phyloP scores from a whole-genome alignment of 2,888 invertebrate species.

The Coecobrya sp. region DNA sequence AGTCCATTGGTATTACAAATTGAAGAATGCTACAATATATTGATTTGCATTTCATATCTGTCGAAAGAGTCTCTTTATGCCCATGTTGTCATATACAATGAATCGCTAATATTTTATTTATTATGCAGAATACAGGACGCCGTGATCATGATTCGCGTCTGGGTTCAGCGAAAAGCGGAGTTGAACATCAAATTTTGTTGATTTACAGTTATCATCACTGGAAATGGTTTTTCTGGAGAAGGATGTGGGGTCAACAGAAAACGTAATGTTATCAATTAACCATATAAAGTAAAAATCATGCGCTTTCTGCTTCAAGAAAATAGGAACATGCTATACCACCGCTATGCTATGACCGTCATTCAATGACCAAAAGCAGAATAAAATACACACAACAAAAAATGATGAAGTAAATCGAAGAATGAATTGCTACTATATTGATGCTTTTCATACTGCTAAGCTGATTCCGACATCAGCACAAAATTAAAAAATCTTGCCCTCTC shows the following conservation, averaged over 20 bases:
- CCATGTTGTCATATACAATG: background rate
- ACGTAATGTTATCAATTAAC: slow-evolving; percentile 58
- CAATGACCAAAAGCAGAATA: slow-evolving; percentile 18
- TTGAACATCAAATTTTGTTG: slow-evolving; percentile 28
- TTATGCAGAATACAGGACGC: slow-evolving; percentile 1
- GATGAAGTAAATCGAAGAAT: slow-evolving; percentile 34
- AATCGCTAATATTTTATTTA: background rate
- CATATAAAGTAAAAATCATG: slow-evolving; percentile 52
- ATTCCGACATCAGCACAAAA: background rate
- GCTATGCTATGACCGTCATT: background rate
- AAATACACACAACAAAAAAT: slow-evolving; percentile 50
- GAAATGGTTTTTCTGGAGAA: slow-evolving; percentile 76
- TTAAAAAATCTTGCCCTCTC: background rate
- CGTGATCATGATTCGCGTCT: slow-evolving; percentile 1
- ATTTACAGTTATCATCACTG: slow-evolving; percentile 74
- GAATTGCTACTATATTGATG: slow-evolving; percentile 16
- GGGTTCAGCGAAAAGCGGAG: slow-evolving; percentile 12
- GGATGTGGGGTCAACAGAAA: slow-evolving; percentile 77
- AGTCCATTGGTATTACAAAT: background rate
- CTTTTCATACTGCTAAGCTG: background rate
- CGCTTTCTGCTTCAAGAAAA: slow-evolving; percentile 6
- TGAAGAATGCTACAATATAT: background rate
- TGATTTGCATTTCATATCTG: background rate
- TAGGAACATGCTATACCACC: slow-evolving; percentile 20
- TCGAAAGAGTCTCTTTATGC: too few relatives aligned